Evolutionary conservation across 2,113 vertebrate genomes (phyloP).

Genomic region (Brachypodius melanocephalos): DNA sequence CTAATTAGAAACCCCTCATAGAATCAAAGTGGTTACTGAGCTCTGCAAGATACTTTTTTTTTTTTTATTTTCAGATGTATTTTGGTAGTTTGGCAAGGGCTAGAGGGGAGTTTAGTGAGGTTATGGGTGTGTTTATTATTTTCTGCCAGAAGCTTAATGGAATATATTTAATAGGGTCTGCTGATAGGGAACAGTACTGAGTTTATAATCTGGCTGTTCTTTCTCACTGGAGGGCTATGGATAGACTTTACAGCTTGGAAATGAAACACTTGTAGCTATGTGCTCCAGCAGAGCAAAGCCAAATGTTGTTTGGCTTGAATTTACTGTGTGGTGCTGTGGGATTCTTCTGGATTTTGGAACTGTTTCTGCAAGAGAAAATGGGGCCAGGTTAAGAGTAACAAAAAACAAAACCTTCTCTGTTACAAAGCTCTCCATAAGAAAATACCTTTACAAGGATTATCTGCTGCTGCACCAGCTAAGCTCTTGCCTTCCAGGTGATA

Average conservation of each 20-base stretch:
- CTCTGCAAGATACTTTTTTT: not conserved
- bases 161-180: not conserved
- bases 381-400: not conserved
- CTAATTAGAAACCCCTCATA: not conserved
- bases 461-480: not conserved
- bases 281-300: conserved; percentile 8
- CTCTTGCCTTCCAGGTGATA: not conserved
- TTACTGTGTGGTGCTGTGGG: not conserved
- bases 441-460: not conserved
- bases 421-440: not conserved
- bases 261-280: not conserved
- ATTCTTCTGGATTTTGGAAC: not conserved
- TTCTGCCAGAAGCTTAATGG: not conserved
- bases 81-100: not conserved
- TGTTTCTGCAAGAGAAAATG: not conserved
- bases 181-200: not conserved
- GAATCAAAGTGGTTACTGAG: not conserved
- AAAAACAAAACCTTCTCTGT: not conserved
- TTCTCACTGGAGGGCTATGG: not conserved
- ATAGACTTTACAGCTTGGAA: not conserved
- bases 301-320: conserved; percentile 9
- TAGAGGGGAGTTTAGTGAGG: not conserved
- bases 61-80: not conserved
- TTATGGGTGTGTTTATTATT: not conserved
- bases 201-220: not conserved